phyloP scores from a whole-genome alignment of 2,888 invertebrate species.

The Lithodes maja region DNA sequence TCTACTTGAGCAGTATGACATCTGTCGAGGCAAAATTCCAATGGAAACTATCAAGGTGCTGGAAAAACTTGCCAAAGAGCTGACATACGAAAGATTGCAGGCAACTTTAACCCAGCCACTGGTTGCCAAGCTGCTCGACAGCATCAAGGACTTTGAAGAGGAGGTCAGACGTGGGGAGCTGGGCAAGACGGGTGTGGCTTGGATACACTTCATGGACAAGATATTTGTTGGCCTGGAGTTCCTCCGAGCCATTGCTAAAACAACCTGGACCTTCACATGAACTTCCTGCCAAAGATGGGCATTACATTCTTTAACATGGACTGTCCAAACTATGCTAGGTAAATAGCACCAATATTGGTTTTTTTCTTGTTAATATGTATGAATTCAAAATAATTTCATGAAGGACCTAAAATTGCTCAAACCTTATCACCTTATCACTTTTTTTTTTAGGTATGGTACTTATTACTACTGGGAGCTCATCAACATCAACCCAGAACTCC shows the following conservation, averaged over 20 bases:
- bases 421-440: not conserved
- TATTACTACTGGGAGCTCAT: slow-evolving; percentile 19
- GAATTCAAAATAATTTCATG: slow-evolving; percentile 14
- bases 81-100: slow-evolving; percentile 23
- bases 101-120: slow-evolving; percentile 36
- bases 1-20: slow-evolving; percentile 27
- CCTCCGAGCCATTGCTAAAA: slow-evolving; percentile 10
- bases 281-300: slow-evolving; percentile 11
- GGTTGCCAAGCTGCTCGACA: slow-evolving; percentile 21
- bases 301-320: slow-evolving; percentile 35
- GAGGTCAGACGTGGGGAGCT: slow-evolving; percentile 31
- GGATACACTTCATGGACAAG: slow-evolving; percentile 25
- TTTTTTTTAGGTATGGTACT: slow-evolving; percentile 19
- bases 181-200: slow-evolving; percentile 23
- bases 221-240: slow-evolving; percentile 32
- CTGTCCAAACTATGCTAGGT: slow-evolving; percentile 22
- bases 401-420: slow-evolving; percentile 17
- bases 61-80: slow-evolving; percentile 30
- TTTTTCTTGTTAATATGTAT: not conserved
- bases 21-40: slow-evolving; percentile 20
- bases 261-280: slow-evolving; percentile 28
- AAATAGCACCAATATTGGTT: slow-evolving; percentile 6
- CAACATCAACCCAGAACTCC: slow-evolving; percentile 19
- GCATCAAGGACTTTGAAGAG: slow-evolving; percentile 31
- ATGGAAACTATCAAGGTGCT: slow-evolving; percentile 23